Conservation (phyloP, 2,888 invertebrate species). For the Thereva unica region DNA sequence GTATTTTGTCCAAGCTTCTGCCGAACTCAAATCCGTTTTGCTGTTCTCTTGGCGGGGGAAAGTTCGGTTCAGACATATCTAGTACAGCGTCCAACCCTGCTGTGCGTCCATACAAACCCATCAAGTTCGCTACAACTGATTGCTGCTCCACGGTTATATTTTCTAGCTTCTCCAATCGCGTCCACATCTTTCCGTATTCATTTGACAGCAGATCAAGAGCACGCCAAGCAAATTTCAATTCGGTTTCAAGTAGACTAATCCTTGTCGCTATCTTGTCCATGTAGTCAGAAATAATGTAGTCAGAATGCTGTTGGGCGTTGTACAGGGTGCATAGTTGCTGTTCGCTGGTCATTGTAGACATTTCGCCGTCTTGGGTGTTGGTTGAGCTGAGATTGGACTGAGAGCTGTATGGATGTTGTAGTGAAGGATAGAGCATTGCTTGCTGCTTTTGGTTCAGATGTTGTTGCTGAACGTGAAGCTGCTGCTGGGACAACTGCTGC, state of each 20-base stretch:
- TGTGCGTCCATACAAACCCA: slow-evolving; percentile 57
- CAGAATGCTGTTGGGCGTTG: slow-evolving; percentile 63
- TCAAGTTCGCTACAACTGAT: slow-evolving; percentile 83
- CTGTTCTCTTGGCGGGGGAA: background rate
- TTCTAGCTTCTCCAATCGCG: slow-evolving; percentile 84
- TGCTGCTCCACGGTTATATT: slow-evolving; percentile 86
- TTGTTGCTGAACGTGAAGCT: slow-evolving; percentile 28
- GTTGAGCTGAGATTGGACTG: slow-evolving; percentile 22
- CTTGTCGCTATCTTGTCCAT: slow-evolving; percentile 89
- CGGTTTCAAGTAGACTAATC: slow-evolving; percentile 84
- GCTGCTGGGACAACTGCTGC: slow-evolving; percentile 28
- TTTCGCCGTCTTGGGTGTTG: slow-evolving; percentile 20
- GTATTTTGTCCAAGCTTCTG: slow-evolving; percentile 15
- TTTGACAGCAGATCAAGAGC: slow-evolving; percentile 87
- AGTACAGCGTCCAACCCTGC: background rate
- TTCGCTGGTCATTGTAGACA: slow-evolving; percentile 50
- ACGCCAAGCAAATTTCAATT: slow-evolving; percentile 90
- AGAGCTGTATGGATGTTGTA: slow-evolving; percentile 20
- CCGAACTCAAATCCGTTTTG: slow-evolving; percentile 16
- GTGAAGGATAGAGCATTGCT: slow-evolving; percentile 34
- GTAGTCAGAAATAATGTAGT: slow-evolving; percentile 85
- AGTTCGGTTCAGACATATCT: background rate
- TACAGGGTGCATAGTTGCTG: slow-evolving; percentile 53
- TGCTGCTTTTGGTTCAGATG: slow-evolving; percentile 27
- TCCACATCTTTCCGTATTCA: slow-evolving; percentile 94